Conservation (phyloP, 2,113 vertebrate species). For the Haliaeetus leucogaster region DNA sequence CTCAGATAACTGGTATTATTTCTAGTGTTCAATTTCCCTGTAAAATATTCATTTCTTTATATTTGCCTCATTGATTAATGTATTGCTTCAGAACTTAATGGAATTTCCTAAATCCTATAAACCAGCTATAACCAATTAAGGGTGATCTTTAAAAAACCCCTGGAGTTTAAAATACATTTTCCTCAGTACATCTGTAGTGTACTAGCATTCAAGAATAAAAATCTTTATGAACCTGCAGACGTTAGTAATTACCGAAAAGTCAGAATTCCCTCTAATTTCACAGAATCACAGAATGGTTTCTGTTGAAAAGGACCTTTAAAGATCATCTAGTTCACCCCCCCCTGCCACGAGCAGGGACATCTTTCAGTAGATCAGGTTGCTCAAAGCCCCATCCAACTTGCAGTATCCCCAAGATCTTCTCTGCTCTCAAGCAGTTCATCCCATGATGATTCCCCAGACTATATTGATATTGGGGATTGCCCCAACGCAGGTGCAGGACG, state of each 20-base stretch:
- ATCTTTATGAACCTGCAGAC: neutral
- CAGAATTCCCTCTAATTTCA: neutral
- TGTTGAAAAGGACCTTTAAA: neutral
- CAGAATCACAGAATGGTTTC: neutral
- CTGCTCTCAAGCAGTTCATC: neutral
- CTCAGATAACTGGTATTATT: neutral
- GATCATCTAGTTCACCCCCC: neutral
- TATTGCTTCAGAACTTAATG: neutral
- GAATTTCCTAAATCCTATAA: neutral
- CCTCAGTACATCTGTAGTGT: neutral
- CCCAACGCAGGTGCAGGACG: neutral
- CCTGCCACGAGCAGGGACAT: neutral
- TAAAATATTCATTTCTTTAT: neutral
- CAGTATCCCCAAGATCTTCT: neutral
- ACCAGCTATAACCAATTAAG: neutral
- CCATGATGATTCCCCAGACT: neutral
- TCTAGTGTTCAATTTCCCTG: neutral
- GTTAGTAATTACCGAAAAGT: neutral
- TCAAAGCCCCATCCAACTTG: neutral
- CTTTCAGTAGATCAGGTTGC: neutral
- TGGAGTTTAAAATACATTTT: neutral
- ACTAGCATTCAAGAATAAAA: neutral
- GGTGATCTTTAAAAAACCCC: neutral
- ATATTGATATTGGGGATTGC: rapidly evolving
- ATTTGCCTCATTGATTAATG: neutral